These are phyloP conservation scores for Phymatocera aterrima DNA, from an alignment of 2,888 invertebrate species.

Conservation along the genomic window DNA sequence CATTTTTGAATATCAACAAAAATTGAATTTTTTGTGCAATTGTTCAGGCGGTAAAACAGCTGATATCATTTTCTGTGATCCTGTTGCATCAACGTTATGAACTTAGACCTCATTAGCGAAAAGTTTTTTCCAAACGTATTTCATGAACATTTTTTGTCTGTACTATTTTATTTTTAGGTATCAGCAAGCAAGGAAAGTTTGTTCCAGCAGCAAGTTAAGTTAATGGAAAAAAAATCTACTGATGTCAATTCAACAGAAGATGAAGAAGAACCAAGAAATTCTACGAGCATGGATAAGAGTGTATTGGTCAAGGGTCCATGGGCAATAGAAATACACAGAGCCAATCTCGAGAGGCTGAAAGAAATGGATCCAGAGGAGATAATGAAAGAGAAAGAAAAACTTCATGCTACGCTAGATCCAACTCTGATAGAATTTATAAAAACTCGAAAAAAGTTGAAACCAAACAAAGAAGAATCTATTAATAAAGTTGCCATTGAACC, in stretches of 20 bases:
- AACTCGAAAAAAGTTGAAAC: constrained; percentile 73
- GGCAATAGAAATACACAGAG: constrained; percentile 81
- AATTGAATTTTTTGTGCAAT: too few species aligned
- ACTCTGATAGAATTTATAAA: constrained; percentile 82
- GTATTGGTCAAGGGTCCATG: constrained; percentile 67
- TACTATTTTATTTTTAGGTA: constrained; percentile 51
- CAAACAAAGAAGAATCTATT: constrained; percentile 56
- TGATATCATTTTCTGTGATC: too few species aligned
- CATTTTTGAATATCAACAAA: too few species aligned
- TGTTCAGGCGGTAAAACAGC: too few species aligned
- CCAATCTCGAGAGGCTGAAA: constrained; percentile 82
- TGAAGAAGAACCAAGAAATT: not conserved
- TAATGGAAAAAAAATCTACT: constrained; percentile 20
- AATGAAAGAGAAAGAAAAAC: constrained; percentile 82
- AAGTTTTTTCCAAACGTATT: not conserved
- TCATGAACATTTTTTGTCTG: not conserved
- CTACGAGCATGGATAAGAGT: constrained; percentile 45
- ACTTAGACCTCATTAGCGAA: not conserved
- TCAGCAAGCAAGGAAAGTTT: constrained; percentile 57
- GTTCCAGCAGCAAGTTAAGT: constrained; percentile 59
- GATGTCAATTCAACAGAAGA: not conserved
- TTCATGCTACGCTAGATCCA: constrained; percentile 82
- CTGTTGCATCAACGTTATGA: constrained; percentile 34
- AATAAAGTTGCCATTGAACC: constrained; percentile 76
- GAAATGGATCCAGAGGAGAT: constrained; percentile 87